Evolutionary conservation across 2,113 vertebrate genomes (phyloP).

Genomic region (Halichoerus grypus): DNA sequence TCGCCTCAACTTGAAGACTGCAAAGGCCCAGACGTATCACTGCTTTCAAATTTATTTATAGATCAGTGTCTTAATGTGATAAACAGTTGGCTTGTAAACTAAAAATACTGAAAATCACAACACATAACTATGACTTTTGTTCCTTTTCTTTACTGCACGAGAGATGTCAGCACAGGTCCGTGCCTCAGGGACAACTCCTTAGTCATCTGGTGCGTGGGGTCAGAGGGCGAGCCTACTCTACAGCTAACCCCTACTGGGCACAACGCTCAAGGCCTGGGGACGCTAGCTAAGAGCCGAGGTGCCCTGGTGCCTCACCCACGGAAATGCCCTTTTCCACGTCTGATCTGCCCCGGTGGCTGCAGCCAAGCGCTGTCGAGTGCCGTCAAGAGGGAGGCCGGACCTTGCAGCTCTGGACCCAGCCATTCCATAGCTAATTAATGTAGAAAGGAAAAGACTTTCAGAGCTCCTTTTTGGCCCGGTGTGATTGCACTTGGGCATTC

Average conservation of each 20-base stretch:
- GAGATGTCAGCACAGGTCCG: not conserved
- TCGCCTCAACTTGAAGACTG: conserved; percentile 54
- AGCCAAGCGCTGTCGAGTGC: rapidly evolving
- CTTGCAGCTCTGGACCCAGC: not conserved
- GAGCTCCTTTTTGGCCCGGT: rapidly evolving
- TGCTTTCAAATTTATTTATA: conserved; percentile 76
- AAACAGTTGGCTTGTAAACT: conserved; percentile 65
- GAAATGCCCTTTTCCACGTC: not conserved
- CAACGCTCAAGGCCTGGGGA: rapidly evolving
- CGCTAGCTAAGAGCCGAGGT: not conserved
- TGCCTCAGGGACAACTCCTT: not conserved
- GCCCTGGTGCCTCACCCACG: not conserved
- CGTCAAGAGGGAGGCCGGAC: rapidly evolving
- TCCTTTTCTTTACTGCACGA: not conserved
- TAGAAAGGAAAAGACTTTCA: not conserved
- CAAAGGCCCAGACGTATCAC: conserved; percentile 55
- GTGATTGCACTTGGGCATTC: not conserved
- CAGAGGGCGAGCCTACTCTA: not conserved
- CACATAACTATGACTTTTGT: not conserved
- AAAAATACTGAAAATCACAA: conserved; percentile 18
- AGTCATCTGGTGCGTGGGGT: conserved; percentile 16
- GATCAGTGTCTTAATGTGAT: conserved; percentile 55
- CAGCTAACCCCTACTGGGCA: not conserved
- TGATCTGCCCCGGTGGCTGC: rapidly evolving
- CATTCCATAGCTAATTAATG: rapidly evolving